phyloP scores from a whole-genome alignment of 2,888 invertebrate species.

The Tetranychus piercei region DNA sequence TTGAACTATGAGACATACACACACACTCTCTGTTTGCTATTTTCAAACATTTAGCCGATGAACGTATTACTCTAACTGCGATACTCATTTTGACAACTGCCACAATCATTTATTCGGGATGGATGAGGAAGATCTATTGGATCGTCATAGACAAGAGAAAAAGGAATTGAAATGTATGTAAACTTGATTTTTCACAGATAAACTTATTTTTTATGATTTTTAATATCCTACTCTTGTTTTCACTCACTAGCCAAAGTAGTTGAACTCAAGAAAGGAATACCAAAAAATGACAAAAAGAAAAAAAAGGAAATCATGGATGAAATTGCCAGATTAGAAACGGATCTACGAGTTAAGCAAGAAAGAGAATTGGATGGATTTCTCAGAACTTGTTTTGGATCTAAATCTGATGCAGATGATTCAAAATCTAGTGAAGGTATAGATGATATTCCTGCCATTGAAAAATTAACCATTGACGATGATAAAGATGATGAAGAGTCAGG shows the following conservation, averaged over 20 bases:
- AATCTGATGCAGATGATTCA: neutral
- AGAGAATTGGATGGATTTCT: conserved; percentile 40
- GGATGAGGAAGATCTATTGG: conserved; percentile 39
- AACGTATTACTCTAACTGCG: too few relatives aligned
- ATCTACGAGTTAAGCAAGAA: conserved; percentile 52
- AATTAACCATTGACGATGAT: neutral
- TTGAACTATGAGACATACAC: too few relatives aligned
- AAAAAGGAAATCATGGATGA: conserved; percentile 67
- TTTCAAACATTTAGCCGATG: too few relatives aligned
- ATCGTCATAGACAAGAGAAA: conserved; percentile 60
- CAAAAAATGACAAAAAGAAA: conserved; percentile 75
- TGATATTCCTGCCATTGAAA: neutral
- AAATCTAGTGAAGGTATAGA: neutral
- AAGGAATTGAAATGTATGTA: conserved; percentile 63
- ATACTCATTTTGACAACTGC: too few relatives aligned
- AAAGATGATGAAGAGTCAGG: neutral
- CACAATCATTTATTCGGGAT: neutral
- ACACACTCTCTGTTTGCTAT: too few relatives aligned
- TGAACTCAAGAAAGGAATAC: conserved; percentile 61
- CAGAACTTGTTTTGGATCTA: conserved; percentile 8
- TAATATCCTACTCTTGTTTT: conserved; percentile 13
- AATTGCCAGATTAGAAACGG: conserved; percentile 53
- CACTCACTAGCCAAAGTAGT: conserved; percentile 48
- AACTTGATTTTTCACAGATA: too few relatives aligned
- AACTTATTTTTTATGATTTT: conserved; percentile 31